Conservation (phyloP, 2,113 vertebrate species). For the Ifrita kowaldi region DNA sequence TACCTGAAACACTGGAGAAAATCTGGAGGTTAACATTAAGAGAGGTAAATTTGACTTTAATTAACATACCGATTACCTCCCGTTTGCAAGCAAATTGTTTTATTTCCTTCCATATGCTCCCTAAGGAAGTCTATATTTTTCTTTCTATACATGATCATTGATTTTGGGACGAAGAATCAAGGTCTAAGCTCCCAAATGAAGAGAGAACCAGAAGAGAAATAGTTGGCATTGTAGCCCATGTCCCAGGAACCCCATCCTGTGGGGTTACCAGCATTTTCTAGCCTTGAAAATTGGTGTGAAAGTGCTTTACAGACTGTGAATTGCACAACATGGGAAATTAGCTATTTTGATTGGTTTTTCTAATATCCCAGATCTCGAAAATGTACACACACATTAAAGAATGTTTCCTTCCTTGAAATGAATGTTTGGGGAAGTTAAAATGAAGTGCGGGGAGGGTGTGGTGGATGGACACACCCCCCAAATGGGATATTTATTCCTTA, state of each 20-base stretch:
- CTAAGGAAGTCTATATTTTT: slow-evolving; percentile 15
- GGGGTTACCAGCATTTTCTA: neutral
- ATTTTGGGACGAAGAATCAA: neutral
- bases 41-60: slow-evolving; percentile 72
- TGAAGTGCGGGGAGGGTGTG: accelerated
- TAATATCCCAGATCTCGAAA: neutral
- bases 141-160: neutral
- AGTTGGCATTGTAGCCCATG: neutral
- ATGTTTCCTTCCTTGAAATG: neutral
- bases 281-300: neutral
- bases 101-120: slow-evolving; percentile 66
- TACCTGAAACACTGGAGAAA: slow-evolving; percentile 74
- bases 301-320: neutral
- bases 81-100: slow-evolving; percentile 72
- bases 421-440: neutral
- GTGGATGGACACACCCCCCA: neutral
- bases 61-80: slow-evolving; percentile 79
- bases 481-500: neutral
- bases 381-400: accelerated
- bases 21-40: slow-evolving; percentile 78
- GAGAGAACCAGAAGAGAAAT: neutral
- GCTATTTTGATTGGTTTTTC: neutral
- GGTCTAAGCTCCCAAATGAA: neutral
- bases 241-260: neutral
- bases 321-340: neutral